Percentiles rank a stretch among this genome's conserved stretches.
Conservation (phyloP, 2,888 invertebrate genomes). For the Himalopsyche anomala region DNA sequence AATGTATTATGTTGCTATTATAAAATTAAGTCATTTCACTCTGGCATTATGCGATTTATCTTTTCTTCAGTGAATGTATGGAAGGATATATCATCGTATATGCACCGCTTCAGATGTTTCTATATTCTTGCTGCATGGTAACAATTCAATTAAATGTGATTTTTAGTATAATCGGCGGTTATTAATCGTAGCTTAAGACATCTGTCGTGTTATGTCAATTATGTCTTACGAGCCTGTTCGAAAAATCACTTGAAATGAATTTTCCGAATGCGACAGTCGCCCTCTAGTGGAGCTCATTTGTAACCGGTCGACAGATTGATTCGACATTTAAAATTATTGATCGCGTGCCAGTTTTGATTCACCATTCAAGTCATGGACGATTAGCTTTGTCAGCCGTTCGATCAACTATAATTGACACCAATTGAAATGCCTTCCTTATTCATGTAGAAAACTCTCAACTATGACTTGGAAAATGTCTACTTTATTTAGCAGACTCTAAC, state of each 20-base stretch:
- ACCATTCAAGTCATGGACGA: slow-evolving; percentile 31
- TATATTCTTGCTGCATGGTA: too few species aligned
- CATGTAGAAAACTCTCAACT: not conserved
- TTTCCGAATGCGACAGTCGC: not conserved
- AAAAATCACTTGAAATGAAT: slow-evolving; percentile 31
- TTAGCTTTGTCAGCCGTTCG: slow-evolving; percentile 36
- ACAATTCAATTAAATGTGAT: too few species aligned
- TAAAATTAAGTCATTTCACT: too few species aligned
- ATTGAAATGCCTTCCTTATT: slow-evolving; percentile 23
- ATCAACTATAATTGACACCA: slow-evolving; percentile 28
- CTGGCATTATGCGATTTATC: too few species aligned
- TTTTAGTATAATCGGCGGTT: too few species aligned
- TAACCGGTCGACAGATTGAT: slow-evolving; percentile 31
- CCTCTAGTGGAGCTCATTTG: slow-evolving; percentile 4
- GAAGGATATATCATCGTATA: too few species aligned
- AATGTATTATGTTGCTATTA: too few species aligned
- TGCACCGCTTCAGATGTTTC: too few species aligned
- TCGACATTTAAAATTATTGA: slow-evolving; percentile 43
- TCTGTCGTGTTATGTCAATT: slow-evolving; percentile 18
- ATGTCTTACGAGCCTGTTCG: not conserved
- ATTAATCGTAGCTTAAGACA: slow-evolving; percentile 9
- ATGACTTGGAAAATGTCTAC: not conserved
- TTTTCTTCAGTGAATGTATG: too few species aligned
- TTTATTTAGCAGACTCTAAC: not conserved
- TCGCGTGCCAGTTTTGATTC: slow-evolving; percentile 29